These are phyloP conservation scores for Semicossyphus pulcher DNA, from an alignment of 2,113 vertebrate species.

Conservation along the genomic window DNA sequence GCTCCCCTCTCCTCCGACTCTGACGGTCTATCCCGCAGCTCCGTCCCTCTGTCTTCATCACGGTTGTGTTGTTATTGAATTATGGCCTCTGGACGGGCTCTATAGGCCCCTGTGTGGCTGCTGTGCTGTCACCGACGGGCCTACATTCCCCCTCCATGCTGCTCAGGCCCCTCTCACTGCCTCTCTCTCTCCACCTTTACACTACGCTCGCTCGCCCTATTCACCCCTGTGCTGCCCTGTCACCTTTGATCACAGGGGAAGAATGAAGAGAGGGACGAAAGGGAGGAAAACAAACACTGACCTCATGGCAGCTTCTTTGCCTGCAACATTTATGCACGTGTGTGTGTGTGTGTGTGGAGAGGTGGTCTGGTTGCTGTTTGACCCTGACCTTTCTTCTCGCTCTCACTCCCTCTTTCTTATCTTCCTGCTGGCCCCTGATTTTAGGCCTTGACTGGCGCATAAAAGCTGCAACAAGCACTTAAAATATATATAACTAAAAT, in stretches of 20 bases:
- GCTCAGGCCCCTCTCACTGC: slow-evolving; percentile 14
- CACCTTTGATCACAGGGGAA: slow-evolving; percentile 68
- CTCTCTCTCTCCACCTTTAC: slow-evolving; percentile 30
- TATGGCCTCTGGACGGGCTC: slow-evolving; percentile 68
- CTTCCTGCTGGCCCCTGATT: background rate
- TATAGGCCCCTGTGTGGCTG: slow-evolving; percentile 42
- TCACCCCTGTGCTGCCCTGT: slow-evolving; percentile 61
- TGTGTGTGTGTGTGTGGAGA: background rate
- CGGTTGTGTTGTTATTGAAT: slow-evolving; percentile 77
- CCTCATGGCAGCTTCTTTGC: slow-evolving; percentile 48
- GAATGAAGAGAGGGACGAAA: slow-evolving; percentile 23
- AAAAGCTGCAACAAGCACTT: no score
- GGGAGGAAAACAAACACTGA: slow-evolving; percentile 46
- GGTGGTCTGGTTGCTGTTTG: no score
- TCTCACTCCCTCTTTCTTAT: no score
- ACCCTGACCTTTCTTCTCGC: no score
- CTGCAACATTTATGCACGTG: background rate
- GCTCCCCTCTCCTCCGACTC: slow-evolving; percentile 48
- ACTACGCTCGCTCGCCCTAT: slow-evolving; percentile 28
- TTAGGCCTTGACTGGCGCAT: background rate
- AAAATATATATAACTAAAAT: no score
- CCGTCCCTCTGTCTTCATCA: slow-evolving; percentile 61
- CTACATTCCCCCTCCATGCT: slow-evolving; percentile 23
- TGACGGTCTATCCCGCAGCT: slow-evolving; percentile 51
- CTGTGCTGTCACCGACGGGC: slow-evolving; percentile 66